Base-by-base conservation (phyloP, 2,888 invertebrate genomes). In the Ornithoptera alexandrae region DNA sequence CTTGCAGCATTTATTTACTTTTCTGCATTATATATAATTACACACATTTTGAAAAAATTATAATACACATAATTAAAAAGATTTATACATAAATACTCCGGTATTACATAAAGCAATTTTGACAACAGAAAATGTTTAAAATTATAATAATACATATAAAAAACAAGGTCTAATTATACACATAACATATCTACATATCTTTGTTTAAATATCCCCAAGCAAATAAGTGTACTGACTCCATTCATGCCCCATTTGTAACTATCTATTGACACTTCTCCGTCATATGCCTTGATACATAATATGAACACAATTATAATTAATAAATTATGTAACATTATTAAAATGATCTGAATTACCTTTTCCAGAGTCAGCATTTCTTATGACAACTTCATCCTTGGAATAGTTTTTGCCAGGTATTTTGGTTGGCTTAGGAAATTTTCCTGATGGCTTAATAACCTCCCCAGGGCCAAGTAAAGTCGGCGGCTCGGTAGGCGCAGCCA, bases 301-400 rank as follows among this genome's bases (percentile, higher is more conserved):
- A 24, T 36, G 10, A 67, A 8, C 39, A 42, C 24, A 56, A 22
- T 62, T 39, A 24, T 36, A 39, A 60, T 8, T 64, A 73, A 71
- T 74, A 71, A 74, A 50, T 30, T 30, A 30, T 30, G 30, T 30
- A 30, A 10, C 46, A 36, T 30, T 58, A 1, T 15, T 17, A 7
- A 24, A 36, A 64, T 73, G 68, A 82, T 50, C 8, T 61, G 8
- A 22, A 62, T 87, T 92, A 97, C 98, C 98, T 96, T 98, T 98
- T 82, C 98, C 98, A 66, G 98, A 98, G 90, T 98, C 98, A 73
- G 97, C 97, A 88, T 98, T 98, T 76, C 98, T 94, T 81, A 98
- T 98, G 73, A 98, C 97, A 74, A 98, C 97, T 91, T 98, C 98
- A 85, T 98, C 98, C 87, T 98, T 97, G 81, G 97, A 97, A 90